Percentiles rank a stretch among this genome's conserved stretches.
Evolutionary conservation across 2,113 vertebrate genomes (phyloP).

Genomic region (Malurus melanocephalus): DNA sequence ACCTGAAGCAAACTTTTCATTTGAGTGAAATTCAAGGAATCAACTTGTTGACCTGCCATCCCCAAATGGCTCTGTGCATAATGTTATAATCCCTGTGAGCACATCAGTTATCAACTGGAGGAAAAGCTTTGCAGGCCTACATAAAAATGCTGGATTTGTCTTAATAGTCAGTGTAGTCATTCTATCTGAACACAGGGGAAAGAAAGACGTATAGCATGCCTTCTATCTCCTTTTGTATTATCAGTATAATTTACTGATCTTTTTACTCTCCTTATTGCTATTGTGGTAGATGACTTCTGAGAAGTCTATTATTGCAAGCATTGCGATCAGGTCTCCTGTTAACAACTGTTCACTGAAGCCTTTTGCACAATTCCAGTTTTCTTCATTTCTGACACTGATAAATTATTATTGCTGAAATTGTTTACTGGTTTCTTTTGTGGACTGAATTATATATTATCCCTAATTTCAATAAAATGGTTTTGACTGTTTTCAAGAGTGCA

Average conservation of each 20-base stretch:
- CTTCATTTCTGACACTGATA: background rate
- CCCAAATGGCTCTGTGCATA: background rate
- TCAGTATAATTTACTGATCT: background rate
- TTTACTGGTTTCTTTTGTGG: background rate
- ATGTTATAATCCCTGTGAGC: background rate
- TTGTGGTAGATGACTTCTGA: background rate
- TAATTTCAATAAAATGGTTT: background rate
- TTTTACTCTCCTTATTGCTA: background rate
- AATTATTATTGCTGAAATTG: background rate
- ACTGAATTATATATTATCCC: background rate
- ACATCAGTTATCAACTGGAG: background rate
- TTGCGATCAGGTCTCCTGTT: background rate
- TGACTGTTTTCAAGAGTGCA: background rate
- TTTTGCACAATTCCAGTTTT: background rate
- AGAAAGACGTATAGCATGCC: background rate
- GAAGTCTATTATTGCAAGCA: background rate
- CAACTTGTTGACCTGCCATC: background rate
- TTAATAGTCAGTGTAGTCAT: background rate
- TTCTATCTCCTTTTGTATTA: background rate
- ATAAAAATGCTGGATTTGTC: background rate
- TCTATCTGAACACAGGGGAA: background rate
- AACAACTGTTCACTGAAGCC: background rate
- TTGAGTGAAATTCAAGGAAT: background rate
- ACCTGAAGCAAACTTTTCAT: background rate
- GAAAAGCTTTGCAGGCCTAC: background rate